Evolutionary conservation across 2,888 invertebrate species (phyloP).

Genomic region (Volucella bombylans): DNA sequence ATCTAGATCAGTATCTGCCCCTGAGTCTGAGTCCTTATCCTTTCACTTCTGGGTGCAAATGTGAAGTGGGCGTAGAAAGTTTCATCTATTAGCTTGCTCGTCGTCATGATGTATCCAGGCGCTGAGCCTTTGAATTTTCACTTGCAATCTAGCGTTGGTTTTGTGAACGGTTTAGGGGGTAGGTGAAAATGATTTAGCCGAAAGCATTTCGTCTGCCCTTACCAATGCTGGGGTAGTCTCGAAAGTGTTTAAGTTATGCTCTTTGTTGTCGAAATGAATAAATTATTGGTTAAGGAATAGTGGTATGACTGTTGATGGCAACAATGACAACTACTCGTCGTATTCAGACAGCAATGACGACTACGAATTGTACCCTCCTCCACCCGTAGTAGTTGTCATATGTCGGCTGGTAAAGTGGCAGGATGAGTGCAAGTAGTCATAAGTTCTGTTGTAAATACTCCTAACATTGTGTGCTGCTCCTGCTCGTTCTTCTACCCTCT

Average conservation of each 20-base stretch:
- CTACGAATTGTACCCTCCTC: conserved; percentile 16
- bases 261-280: conserved; percentile 74
- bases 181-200: conserved; percentile 34
- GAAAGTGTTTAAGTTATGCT: conserved; percentile 69
- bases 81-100: conserved; percentile 65
- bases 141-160: conserved; percentile 32
- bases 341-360: conserved; percentile 9
- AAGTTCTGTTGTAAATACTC: conserved; percentile 19
- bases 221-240: conserved; percentile 42
- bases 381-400: neutral
- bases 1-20: neutral
- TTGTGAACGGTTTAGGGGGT: neutral
- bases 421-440: conserved; percentile 54
- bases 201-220: conserved; percentile 33
- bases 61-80: conserved; percentile 62
- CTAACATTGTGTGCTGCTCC: too few species aligned
- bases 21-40: conserved; percentile 7
- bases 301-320: conserved; percentile 53
- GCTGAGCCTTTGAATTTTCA: conserved; percentile 30
- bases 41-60: conserved; percentile 48
- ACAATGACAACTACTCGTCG: neutral
- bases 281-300: conserved; percentile 69
- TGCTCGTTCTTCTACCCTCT: conserved; percentile 6
- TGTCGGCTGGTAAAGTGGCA: conserved; percentile 1
- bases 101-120: conserved; percentile 20